Evolutionary conservation across 92 coral and sea anemone species (phyloP), one percentile per base, ranked within the genome.

Genomic region (Heliopora coerulea): DNA sequence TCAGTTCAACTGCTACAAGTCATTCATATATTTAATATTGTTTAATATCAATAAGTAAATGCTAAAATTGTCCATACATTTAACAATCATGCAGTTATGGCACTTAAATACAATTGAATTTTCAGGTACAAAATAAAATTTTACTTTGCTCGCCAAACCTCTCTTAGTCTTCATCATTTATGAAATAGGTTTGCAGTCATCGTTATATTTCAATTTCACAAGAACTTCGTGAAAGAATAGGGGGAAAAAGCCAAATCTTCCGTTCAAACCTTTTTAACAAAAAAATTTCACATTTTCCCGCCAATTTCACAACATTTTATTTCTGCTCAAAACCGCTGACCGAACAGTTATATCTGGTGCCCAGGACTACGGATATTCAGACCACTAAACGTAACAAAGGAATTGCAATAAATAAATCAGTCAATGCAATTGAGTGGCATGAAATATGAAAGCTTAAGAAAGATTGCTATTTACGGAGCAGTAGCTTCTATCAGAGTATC

Each of bases 381-480:
- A n/a, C n/a, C n/a, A n/a, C n/a, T n/a, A 19, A 7, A 30, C 44
- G 2, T 5, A 13, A 2, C 10, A 31, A 10, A 65, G 13, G 11
- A 14, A 13, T 34, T 20, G 18, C 28, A 14, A 25, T 41, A 0
- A 25, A 59, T 59, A 59, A 28, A 61, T 15, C 42, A 24, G 39
- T 29, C n/a, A n/a, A n/a, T n/a, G n/a, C n/a, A n/a, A n/a, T n/a
- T n/a, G n/a, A n/a, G n/a, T n/a, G n/a, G n/a, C n/a, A 67, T 67
- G 74, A 67, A 59, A 28, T 46, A 46, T 67, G 88, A 84, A 65
- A 67, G 64, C n/a, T 49, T 91, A 19, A 89, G 88, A 65, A 91
- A 83, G 59, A 74, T 72, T 54, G 97, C 97, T 56, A 56, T 91
- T 56, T 86, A 78, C 78, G 97, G 97, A 34, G 97, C 96, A 79